Percentiles rank a stretch among this genome's conserved stretches.
Evolutionary conservation across 1,140 invertebrate species (phyloP).

Genomic region (Philopotamus ludificatus): DNA sequence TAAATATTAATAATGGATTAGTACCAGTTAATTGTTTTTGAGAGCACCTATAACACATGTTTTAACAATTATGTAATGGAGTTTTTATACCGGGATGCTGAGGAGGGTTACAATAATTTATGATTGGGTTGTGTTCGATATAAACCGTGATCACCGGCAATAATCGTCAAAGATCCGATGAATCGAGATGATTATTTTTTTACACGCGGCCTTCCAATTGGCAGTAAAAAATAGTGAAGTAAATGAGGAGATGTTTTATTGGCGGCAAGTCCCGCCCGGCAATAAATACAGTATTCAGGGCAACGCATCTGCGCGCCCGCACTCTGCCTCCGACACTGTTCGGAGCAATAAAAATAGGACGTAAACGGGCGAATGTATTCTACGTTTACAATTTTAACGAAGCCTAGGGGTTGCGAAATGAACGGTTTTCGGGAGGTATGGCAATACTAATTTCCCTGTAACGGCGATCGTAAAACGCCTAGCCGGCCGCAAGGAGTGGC

Average conservation of each 20-base stretch:
- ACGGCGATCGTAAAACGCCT: slow-evolving; percentile 30
- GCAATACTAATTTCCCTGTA: slow-evolving; percentile 39
- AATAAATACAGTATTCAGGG: slow-evolving; percentile 21
- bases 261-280: neutral
- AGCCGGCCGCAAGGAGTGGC: neutral
- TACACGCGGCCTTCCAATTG: neutral
- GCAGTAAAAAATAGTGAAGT: slow-evolving; percentile 1
- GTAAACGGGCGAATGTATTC: slow-evolving; percentile 36
- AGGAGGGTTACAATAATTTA: too few relatives aligned
- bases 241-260: slow-evolving; percentile 26
- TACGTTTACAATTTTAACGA: slow-evolving; percentile 39
- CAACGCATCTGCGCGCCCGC: slow-evolving; percentile 6
- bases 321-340: slow-evolving; percentile 7
- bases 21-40: too few relatives aligned
- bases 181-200: too few relatives aligned
- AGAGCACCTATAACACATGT: too few relatives aligned
- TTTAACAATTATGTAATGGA: too few relatives aligned
- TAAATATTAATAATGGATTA: too few relatives aligned
- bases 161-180: too few relatives aligned
- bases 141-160: too few relatives aligned
- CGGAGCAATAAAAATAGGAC: slow-evolving; percentile 36
- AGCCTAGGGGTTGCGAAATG: slow-evolving; percentile 29
- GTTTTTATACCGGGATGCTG: too few relatives aligned
- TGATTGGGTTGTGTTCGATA: too few relatives aligned
- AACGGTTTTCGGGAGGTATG: slow-evolving; percentile 28